Percentiles rank a stretch among this genome's conserved stretches.
Conservation (phyloP, 2,888 invertebrate genomes). For the Eristalis arbustorum region DNA sequence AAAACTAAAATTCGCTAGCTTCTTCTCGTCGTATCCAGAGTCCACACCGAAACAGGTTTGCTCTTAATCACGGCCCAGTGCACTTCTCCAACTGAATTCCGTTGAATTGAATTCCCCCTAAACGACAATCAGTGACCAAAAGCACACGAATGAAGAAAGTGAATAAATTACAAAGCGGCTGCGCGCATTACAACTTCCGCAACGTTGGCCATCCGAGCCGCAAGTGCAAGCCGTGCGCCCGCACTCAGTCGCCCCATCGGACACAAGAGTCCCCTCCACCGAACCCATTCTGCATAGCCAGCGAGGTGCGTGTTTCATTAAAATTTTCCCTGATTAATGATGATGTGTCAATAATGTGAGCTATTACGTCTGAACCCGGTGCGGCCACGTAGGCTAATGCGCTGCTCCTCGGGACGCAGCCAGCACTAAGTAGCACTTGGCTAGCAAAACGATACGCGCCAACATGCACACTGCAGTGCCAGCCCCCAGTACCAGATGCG, state of each 20-base stretch:
- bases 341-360: constrained; percentile 77
- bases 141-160: neutral
- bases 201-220: constrained; percentile 45
- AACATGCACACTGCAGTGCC: neutral
- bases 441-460: constrained; percentile 16
- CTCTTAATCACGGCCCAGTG: too few relatives aligned
- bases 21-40: too few relatives aligned
- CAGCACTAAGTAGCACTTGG: constrained; percentile 29
- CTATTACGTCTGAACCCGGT: constrained; percentile 49
- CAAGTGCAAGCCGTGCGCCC: constrained; percentile 37
- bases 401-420: neutral
- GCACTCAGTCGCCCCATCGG: constrained; percentile 13
- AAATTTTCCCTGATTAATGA: constrained; percentile 75
- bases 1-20: too few relatives aligned
- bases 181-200: constrained; percentile 49
- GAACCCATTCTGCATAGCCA: neutral
- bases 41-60: too few relatives aligned
- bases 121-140: neutral
- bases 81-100: too few relatives aligned
- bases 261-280: constrained; percentile 13
- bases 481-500: constrained; percentile 13
- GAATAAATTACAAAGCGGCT: constrained; percentile 43
- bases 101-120: too few relatives aligned
- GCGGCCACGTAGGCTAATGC: constrained; percentile 25
- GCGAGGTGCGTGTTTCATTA: constrained; percentile 61